These are phyloP conservation scores for Caenorhabditis becei DNA, from an alignment of 2,888 invertebrate genomes.

Conservation along the genomic window DNA sequence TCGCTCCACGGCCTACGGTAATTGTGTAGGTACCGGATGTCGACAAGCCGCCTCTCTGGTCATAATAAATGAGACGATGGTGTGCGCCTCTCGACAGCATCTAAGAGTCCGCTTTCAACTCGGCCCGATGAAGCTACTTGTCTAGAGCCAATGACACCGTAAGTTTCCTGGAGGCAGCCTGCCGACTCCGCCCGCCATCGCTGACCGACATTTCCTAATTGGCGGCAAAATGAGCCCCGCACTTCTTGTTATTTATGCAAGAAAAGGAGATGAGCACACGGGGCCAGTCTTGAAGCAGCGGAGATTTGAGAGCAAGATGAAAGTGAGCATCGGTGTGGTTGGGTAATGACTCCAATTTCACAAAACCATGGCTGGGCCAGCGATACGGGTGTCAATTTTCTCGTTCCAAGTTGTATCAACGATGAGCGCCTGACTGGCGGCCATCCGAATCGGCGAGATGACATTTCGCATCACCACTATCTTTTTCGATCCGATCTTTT, in stretches of 20 bases:
- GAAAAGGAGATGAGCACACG: constrained; percentile 35
- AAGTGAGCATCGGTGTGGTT: constrained; percentile 45
- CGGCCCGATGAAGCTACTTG: constrained; percentile 59
- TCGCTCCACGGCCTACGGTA: constrained; percentile 40
- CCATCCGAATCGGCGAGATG: constrained; percentile 19
- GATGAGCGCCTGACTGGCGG: constrained; percentile 38
- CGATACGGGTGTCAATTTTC: constrained; percentile 54
- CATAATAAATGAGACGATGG: constrained; percentile 64
- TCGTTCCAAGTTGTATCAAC: constrained; percentile 48
- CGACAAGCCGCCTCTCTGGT: constrained; percentile 32
- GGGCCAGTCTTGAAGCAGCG: background rate
- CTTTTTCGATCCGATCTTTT: constrained; percentile 1
- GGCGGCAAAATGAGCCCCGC: constrained; percentile 57
- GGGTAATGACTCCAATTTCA: constrained; percentile 63
- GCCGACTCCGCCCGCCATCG: constrained; percentile 42
- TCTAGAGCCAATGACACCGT: constrained; percentile 53
- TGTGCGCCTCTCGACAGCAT: constrained; percentile 44
- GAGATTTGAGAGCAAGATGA: constrained; percentile 35
- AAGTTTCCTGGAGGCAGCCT: constrained; percentile 51
- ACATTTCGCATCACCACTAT: constrained; percentile 12
- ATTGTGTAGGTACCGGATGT: constrained; percentile 57
- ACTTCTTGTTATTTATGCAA: constrained; percentile 49
- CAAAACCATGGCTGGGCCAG: constrained; percentile 41
- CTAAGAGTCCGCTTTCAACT: constrained; percentile 19
- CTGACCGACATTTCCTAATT: constrained; percentile 51